Conservation (phyloP, 2,113 vertebrate species). For the Callopanchax toddi region DNA sequence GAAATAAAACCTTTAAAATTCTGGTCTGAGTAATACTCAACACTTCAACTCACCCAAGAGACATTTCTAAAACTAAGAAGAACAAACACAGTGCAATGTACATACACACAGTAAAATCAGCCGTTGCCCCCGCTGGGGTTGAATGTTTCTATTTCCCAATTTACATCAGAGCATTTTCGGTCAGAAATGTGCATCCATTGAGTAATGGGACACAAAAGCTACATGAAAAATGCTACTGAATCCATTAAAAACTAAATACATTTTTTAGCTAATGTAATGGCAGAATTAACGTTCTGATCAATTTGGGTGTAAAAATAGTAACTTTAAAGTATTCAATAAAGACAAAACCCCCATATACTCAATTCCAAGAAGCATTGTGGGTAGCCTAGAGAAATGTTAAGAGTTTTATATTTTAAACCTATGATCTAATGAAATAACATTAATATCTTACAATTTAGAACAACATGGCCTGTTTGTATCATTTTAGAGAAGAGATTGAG, state of each 20-base stretch:
- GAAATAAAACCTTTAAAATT: slow-evolving; percentile 12
- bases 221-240: slow-evolving; percentile 14
- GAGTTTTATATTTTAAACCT: background rate
- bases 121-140: background rate
- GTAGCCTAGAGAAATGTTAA: background rate
- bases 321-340: slow-evolving; percentile 6
- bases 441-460: background rate
- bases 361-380: background rate
- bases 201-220: slow-evolving; percentile 2
- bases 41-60: slow-evolving; percentile 39
- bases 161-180: slow-evolving; percentile 7
- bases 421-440: background rate
- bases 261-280: too few species aligned
- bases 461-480: slow-evolving; percentile 2
- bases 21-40: slow-evolving; percentile 6
- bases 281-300: too few species aligned
- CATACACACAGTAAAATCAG: background rate
- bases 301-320: too few species aligned
- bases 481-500: slow-evolving; percentile 39
- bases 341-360: slow-evolving; percentile 24
- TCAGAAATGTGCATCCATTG: slow-evolving; percentile 9
- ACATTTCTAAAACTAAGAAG: slow-evolving; percentile 30
- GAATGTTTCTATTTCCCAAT: background rate
- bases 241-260: background rate
- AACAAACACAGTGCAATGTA: background rate